Percentiles rank a stretch among this genome's conserved stretches.
Conservation (phyloP, 2,113 vertebrate genomes). For the Dendrocopos noguchii region DNA sequence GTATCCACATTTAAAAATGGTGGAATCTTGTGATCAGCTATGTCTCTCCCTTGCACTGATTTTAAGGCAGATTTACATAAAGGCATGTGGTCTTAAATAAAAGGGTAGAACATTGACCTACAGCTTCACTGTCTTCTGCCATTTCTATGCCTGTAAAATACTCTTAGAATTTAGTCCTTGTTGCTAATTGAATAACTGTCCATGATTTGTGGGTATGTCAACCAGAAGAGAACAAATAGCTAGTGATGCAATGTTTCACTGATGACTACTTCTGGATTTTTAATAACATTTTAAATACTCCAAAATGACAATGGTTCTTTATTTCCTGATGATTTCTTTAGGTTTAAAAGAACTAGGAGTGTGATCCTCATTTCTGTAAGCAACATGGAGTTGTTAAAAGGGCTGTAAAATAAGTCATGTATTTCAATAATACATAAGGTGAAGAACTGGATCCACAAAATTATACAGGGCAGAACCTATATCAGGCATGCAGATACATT, state of each 20-base stretch:
- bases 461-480: background rate
- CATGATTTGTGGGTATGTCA: background rate
- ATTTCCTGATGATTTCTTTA: background rate
- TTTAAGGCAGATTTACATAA: background rate
- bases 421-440: constrained; percentile 30
- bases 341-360: background rate
- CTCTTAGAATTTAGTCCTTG: background rate
- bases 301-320: background rate
- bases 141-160: background rate
- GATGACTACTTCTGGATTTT: background rate
- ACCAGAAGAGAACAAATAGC: background rate
- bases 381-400: background rate
- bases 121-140: background rate
- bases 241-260: background rate
- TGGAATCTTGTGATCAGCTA: background rate
- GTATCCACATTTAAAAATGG: background rate
- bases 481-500: background rate
- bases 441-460: background rate
- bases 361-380: background rate
- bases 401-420: background rate
- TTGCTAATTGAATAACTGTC: background rate
- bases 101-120: background rate
- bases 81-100: background rate
- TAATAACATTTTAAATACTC: background rate
- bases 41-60: background rate